A percentile compares a stretch with the other conserved stretches of the same genome.
Conservation (phyloP, 2,113 vertebrate species). For the Thomomys bottae region DNA sequence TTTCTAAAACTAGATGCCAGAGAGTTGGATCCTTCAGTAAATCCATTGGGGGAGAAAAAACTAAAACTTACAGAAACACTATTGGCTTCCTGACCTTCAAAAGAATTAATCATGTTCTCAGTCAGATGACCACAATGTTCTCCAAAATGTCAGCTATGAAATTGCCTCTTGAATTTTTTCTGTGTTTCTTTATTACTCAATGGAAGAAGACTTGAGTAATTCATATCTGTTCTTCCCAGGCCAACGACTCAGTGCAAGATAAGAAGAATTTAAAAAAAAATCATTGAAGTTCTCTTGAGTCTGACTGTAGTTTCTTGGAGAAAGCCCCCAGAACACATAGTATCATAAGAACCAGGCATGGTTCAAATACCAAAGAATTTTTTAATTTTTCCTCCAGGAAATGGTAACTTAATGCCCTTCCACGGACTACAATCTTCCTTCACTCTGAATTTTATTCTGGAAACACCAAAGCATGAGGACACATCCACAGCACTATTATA, state of each 20-base stretch:
- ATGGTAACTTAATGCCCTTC: neutral
- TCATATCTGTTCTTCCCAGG: neutral
- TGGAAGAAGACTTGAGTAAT: constrained; percentile 51
- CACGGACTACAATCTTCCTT: neutral
- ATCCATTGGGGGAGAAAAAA: constrained; percentile 1
- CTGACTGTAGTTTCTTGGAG: neutral
- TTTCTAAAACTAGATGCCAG: constrained; percentile 34
- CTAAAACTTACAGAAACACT: neutral
- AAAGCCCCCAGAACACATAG: neutral
- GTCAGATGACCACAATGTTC: constrained; percentile 55
- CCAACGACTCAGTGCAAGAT: neutral
- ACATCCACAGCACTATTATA: neutral
- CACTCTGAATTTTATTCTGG: neutral
- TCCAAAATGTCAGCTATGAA: constrained; percentile 72
- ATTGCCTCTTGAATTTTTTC: constrained; percentile 27
- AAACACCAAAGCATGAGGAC: neutral
- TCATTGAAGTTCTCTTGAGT: neutral
- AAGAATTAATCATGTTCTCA: constrained; percentile 59
- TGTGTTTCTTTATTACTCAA: constrained; percentile 11
- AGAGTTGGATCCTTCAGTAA: constrained; percentile 25
- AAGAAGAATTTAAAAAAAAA: neutral
- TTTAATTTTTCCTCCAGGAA: neutral
- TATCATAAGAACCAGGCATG: neutral
- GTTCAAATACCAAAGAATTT: neutral
- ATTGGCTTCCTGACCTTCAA: constrained; percentile 72